phyloP scores from a whole-genome alignment of 2,888 invertebrate genomes.

The Xylophagus ater region DNA sequence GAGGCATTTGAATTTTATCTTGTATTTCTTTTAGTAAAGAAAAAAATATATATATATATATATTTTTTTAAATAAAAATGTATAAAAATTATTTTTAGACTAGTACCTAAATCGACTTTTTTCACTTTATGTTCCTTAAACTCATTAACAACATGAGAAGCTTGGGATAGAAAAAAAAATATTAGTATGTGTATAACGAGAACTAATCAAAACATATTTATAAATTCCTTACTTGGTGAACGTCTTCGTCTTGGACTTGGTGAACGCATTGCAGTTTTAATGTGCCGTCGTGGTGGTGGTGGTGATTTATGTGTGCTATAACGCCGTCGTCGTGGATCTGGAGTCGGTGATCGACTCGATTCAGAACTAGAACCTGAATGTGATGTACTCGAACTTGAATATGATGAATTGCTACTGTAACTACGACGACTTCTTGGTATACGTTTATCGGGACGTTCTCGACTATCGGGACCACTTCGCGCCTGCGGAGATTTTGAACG shows the following conservation, averaged over 20 bases:
- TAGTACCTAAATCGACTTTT: slow-evolving; percentile 16
- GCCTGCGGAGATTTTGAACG: slow-evolving; percentile 54
- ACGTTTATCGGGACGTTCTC: slow-evolving; percentile 34
- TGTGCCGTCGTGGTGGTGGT: slow-evolving; percentile 24
- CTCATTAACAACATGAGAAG: slow-evolving; percentile 13
- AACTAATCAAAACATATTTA: not conserved
- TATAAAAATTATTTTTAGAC: not conserved
- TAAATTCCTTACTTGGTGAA: slow-evolving; percentile 29
- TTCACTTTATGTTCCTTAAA: slow-evolving; percentile 16
- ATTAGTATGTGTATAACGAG: not conserved
- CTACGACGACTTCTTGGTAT: slow-evolving; percentile 33
- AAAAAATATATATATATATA: not conserved
- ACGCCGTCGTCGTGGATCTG: slow-evolving; percentile 29
- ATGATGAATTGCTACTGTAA: slow-evolving; percentile 37
- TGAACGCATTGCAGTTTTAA: slow-evolving; percentile 25
- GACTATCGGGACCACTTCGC: slow-evolving; percentile 28
- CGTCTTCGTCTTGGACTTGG: slow-evolving; percentile 32
- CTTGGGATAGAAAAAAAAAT: slow-evolving; percentile 8
- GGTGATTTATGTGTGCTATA: slow-evolving; percentile 30
- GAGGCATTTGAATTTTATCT: slow-evolving; percentile 15
- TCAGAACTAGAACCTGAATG: slow-evolving; percentile 60
- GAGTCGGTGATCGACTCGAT: slow-evolving; percentile 33
- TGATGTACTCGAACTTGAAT: slow-evolving; percentile 48
- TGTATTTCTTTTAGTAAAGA: slow-evolving; percentile 1
- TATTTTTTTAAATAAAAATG: not conserved